Evolutionary conservation across 64 coral and sea anemone species (phyloP).

Genomic region (Stichodactyla helianthus): DNA sequence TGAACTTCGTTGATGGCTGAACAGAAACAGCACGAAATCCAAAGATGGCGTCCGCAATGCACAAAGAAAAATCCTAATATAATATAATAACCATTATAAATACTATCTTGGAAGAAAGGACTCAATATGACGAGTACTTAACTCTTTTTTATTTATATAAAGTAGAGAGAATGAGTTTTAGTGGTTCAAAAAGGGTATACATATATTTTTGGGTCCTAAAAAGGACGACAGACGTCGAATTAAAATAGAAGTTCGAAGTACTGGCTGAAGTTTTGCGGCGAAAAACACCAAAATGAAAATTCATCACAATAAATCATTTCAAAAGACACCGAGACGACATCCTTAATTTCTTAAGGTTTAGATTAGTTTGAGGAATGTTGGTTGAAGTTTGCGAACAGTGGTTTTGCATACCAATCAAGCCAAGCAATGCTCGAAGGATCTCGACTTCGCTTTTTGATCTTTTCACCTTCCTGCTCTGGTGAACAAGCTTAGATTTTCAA

Average conservation of each 20-base stretch:
- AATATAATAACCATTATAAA: not conserved
- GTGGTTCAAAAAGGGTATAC: not conserved
- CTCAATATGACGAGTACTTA: not conserved
- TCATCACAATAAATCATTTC: not conserved
- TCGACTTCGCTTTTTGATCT: not conserved
- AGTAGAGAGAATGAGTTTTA: not conserved
- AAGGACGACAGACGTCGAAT: not conserved
- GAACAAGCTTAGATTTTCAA: not conserved
- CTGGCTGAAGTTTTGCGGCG: not conserved
- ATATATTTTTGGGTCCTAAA: not conserved
- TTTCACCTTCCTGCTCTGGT: not conserved
- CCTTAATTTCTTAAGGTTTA: not conserved
- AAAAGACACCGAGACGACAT: not conserved
- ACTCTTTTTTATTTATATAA: not conserved
- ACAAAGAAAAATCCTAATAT: not conserved
- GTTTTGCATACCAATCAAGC: not conserved
- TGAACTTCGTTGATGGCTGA: not conserved
- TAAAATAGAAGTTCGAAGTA: not conserved
- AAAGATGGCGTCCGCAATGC: not conserved
- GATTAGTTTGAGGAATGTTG: constrained; percentile 7
- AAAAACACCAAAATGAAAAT: not conserved
- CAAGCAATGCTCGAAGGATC: constrained; percentile 7
- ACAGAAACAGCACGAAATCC: not conserved
- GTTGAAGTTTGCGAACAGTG: constrained; percentile 1
- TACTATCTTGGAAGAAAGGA: not conserved